Percentiles rank a stretch among this genome's conserved stretches.
Conservation (phyloP, 2,797 vertebrate species). For the Okamejei kenojei region DNA sequence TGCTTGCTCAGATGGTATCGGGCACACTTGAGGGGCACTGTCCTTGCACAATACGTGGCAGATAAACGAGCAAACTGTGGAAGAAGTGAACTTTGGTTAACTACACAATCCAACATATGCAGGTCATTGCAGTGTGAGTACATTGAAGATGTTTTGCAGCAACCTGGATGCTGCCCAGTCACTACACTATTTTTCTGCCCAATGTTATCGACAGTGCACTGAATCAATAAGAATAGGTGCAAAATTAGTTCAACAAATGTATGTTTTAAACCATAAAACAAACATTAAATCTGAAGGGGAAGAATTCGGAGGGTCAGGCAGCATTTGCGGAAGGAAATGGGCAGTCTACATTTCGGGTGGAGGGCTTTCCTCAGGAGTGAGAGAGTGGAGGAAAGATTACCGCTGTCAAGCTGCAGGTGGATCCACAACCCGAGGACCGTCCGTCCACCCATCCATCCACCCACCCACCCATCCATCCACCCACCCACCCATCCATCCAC, state of each 20-base stretch:
- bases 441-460: no score
- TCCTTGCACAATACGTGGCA: constrained; percentile 92
- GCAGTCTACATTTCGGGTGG: no score
- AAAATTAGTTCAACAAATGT: background rate
- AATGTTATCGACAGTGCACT: background rate
- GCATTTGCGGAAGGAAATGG: no score
- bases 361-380: no score
- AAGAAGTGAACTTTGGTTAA: constrained; percentile 39
- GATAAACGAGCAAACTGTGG: constrained; percentile 85
- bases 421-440: no score
- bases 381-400: no score
- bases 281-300: background rate
- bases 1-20: constrained; percentile 85
- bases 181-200: background rate
- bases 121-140: background rate
- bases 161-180: background rate
- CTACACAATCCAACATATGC: background rate
- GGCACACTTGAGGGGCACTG: constrained; percentile 84
- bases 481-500: no score
- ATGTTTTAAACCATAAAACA: background rate
- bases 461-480: no score
- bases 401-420: no score
- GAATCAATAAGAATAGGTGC: background rate
- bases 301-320: no score
- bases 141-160: background rate